Conservation (phyloP, 2,797 vertebrate species). For the Philypnodon macrostomus region DNA sequence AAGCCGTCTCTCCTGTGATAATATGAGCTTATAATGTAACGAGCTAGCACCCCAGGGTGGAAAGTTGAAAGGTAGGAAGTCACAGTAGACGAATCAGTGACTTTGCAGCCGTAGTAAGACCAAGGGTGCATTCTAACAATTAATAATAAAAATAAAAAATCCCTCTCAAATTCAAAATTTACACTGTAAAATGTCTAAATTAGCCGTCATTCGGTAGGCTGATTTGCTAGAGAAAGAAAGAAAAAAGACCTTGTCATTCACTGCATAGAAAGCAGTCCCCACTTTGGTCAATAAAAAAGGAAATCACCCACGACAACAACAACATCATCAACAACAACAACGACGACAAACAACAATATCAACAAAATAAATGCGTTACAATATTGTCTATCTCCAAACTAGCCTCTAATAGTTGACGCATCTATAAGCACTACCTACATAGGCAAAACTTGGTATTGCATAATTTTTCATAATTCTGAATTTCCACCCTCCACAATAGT, state of each 20-base stretch:
- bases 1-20: conserved; percentile 87
- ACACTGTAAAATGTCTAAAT: too few species aligned
- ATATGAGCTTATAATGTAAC: conserved; percentile 71
- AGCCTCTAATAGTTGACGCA: conserved; percentile 98
- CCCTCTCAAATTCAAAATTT: conserved; percentile 73
- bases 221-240: conserved; percentile 63
- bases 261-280: conserved; percentile 99
- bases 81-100: conserved; percentile 93
- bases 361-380: conserved; percentile 84
- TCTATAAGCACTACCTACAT: conserved; percentile 99
- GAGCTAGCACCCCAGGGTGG: conserved; percentile 87
- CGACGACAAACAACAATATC: conserved; percentile 73
- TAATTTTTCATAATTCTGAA: conserved; percentile 99
- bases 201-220: conserved; percentile 87
- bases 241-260: conserved; percentile 92
- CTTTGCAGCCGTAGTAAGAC: conserved; percentile 90
- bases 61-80: conserved; percentile 82
- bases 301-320: conserved; percentile 73
- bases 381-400: conserved; percentile 93
- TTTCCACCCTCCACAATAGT: conserved; percentile 90
- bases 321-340: conserved; percentile 71
- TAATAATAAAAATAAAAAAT: conserved; percentile 38
- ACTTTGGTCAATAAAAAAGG: conserved; percentile 94
- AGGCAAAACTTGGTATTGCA: conserved; percentile 99
- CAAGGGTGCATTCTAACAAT: conserved; percentile 83